These are phyloP conservation scores for Rhabdornis inornatus DNA, from an alignment of 2,113 vertebrate genomes.

Conservation along the genomic window DNA sequence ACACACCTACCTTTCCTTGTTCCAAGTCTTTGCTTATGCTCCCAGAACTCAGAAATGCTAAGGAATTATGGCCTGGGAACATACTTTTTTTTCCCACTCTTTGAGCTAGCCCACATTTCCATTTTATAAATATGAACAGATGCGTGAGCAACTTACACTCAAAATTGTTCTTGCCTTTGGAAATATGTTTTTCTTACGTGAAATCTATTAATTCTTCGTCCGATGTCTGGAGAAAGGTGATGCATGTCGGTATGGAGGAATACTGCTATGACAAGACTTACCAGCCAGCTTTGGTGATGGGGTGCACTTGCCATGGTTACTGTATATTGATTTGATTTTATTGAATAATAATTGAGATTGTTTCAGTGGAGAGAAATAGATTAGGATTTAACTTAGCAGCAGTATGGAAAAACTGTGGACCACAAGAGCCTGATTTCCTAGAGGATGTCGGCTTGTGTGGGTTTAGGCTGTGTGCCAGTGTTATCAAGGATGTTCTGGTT, in stretches of 20 bases:
- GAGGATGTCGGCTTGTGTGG: neutral
- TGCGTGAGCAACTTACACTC: neutral
- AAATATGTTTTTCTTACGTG: neutral
- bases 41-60: neutral
- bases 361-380: neutral
- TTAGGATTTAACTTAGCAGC: neutral
- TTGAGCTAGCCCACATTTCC: neutral
- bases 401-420: neutral
- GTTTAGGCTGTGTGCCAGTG: neutral
- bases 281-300: neutral
- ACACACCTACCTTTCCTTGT: neutral
- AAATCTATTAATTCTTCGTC: neutral
- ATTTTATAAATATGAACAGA: neutral
- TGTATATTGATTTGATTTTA: neutral
- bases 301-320: neutral
- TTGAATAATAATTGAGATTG: neutral
- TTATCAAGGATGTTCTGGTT: neutral
- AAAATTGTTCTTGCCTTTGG: neutral
- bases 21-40: neutral
- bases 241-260: fast-evolving
- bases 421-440: neutral
- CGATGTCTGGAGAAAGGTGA: neutral
- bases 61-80: neutral
- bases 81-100: neutral
- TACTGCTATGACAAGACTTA: neutral